Base-by-base conservation (phyloP, 1,140 invertebrate species). In the Aphelenchoides fujianensis region DNA sequence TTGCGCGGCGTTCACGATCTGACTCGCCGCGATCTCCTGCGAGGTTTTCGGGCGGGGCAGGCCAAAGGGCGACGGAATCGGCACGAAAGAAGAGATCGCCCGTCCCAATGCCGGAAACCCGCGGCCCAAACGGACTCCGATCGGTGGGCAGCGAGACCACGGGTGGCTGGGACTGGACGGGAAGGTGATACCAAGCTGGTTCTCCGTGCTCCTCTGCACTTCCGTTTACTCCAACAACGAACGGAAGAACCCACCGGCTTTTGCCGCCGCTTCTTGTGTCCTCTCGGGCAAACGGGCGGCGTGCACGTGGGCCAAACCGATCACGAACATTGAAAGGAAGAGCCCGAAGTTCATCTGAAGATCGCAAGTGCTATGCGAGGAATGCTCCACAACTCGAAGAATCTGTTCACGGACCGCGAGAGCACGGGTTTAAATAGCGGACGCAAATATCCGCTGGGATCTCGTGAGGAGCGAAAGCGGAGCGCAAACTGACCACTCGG, bases 71-170 rank as follows among this genome's bases (percentile, higher is more conserved):
- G 55, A 59, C 5, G 55, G 55, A 7, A 59, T 59, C 34, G 55
- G 55, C 7, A 59, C 55, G 34, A 59, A 59, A 59, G 55, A 59
- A 19, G n/a, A n/a, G n/a, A n/a, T n/a, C n/a, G n/a, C n/a, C n/a
- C n/a, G n/a, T n/a, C n/a, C n/a, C n/a, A n/a, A n/a, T n/a, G n/a
- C 5, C 7, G 5, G 5, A 19, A 7, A 5, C 34, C 5, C 55
- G 28, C 19, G 55, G 55, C 28, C 55, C 55, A 19, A 30, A 59
- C 5, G 55, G 55, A 59, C 5, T 7, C 34, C 34, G 55, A 59
- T 59, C 23, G 55, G 5, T 59, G 12, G 55, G 23, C 23, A 48
- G 41, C 12, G 41, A 23, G 23, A 48, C 41, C 12, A 16, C 23
- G 41, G 41, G 41, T 16, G 41, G 55, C 34, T 59, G 55, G 7